Conservation (phyloP, 2,113 vertebrate genomes). For the Cavia aperea region DNA sequence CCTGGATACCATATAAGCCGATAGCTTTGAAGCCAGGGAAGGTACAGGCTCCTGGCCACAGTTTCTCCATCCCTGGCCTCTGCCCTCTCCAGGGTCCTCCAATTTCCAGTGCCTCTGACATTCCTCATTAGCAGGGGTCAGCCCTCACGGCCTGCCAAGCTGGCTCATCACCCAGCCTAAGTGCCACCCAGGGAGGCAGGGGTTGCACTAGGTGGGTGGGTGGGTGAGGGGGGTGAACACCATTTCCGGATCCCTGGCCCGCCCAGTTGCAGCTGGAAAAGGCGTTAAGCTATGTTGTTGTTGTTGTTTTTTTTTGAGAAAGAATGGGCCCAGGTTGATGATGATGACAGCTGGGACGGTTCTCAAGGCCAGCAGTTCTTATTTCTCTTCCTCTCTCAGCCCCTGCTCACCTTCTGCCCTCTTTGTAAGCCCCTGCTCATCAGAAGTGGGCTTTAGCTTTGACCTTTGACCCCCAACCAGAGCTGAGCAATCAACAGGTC, state of each 20-base stretch:
- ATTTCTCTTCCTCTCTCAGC: not conserved
- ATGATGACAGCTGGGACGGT: slow-evolving; percentile 42
- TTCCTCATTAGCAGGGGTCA: slow-evolving; percentile 40
- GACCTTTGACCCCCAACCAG: slow-evolving; percentile 22
- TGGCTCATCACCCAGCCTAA: slow-evolving; percentile 1
- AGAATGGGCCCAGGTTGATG: slow-evolving; percentile 53
- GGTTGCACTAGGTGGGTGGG: slow-evolving; percentile 9
- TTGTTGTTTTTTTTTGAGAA: slow-evolving; percentile 3
- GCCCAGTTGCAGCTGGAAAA: slow-evolving; percentile 62
- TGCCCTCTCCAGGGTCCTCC: not conserved
- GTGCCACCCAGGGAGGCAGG: slow-evolving; percentile 57
- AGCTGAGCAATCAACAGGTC: not conserved
- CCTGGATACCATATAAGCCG: not conserved
- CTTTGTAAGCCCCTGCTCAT: not conserved
- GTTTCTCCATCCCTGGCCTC: not conserved
- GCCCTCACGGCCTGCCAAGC: slow-evolving; percentile 19
- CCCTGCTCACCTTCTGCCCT: slow-evolving; percentile 24
- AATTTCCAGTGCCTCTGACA: slow-evolving; percentile 13
- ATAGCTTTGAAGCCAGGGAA: not conserved
- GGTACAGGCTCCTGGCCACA: not conserved
- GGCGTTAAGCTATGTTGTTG: slow-evolving; percentile 27
- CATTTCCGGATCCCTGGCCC: slow-evolving; percentile 55
- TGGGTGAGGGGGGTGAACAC: slow-evolving; percentile 27
- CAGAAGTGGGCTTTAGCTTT: slow-evolving; percentile 1
- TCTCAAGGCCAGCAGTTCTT: not conserved